Evolutionary conservation across 2,888 invertebrate genomes (phyloP), one percentile per base, ranked within the genome.

Genomic region (Catocala nupta): DNA sequence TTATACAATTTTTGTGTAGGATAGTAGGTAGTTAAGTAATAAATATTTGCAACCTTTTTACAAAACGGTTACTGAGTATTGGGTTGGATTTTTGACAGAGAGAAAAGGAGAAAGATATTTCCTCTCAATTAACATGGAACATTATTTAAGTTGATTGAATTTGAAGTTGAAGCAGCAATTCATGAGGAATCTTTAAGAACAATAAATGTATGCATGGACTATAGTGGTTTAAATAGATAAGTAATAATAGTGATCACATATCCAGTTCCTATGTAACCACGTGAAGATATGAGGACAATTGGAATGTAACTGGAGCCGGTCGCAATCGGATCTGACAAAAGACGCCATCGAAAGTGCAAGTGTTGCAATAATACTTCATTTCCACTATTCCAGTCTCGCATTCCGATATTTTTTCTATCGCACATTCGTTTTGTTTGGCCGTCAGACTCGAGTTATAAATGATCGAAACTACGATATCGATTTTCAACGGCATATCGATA

Each of bases 281-380:
- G 80, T 82, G 75, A 77, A 75, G 71, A 64, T 73, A 73, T 71
- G 57, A 70, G 45, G 64, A 83, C 80, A 81, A 80, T 81, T 70
- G 81, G 39, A 66, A 60, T 69, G 86, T 82, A 87, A 88, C 83
- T 84, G 77, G 82, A 86, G 81, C 70, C 72, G 65, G 65, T 74
- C 69, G 89, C 81, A 84, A 89, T 81, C 73, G 70, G 85, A 87
- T 78, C 74, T 75, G 74, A 84, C 84, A 83, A 86, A 84, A 81
- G 83, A 81, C 82, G 77, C 84, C 82, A 86, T 86, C 81, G 92
- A 94, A 93, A 94, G 93, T 92, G 94, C 93, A 94, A 94, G 94
- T 94, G 94, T 93, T 90, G 86, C 91, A 89, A 92, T 90, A 91
- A 91, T 91, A 90, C 91, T 91, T 91, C 87, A 90, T 91, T 91